Conservation (phyloP, 2,797 vertebrate species). For the Bufotes viridis region DNA sequence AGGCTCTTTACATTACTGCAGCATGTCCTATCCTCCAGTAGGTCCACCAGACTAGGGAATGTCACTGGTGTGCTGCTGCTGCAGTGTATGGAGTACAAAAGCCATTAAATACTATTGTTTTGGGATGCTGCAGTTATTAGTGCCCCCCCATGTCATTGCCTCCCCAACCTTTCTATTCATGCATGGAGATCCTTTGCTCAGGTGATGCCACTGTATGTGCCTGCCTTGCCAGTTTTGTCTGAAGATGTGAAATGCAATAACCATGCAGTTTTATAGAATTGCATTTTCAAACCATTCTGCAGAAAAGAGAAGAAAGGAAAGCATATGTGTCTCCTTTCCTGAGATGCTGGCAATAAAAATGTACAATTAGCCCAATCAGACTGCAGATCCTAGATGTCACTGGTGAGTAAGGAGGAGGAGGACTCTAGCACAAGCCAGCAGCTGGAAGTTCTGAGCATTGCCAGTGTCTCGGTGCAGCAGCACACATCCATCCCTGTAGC, state of each 20-base stretch:
- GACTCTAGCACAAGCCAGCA: conserved; percentile 71
- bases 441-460: conserved; percentile 71
- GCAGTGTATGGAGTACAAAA: background rate
- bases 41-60: background rate
- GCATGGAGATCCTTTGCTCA: background rate
- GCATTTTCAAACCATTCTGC: background rate
- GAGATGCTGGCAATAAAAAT: conserved; percentile 65
- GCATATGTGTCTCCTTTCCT: conserved; percentile 36
- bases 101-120: background rate
- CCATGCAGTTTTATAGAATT: background rate
- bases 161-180: background rate
- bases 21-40: background rate
- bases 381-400: conserved; percentile 67
- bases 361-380: conserved; percentile 76
- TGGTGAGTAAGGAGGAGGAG: conserved; percentile 68
- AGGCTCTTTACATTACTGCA: background rate
- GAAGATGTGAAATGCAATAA: background rate
- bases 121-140: background rate
- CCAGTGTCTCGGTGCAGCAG: conserved; percentile 74
- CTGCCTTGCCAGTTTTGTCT: background rate
- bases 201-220: background rate
- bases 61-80: background rate
- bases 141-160: background rate
- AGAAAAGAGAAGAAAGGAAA: conserved; percentile 28
- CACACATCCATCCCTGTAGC: conserved; percentile 57